Evolutionary conservation across 2,797 vertebrate species (phyloP).

Genomic region (Hippopotamyrus pictus): DNA sequence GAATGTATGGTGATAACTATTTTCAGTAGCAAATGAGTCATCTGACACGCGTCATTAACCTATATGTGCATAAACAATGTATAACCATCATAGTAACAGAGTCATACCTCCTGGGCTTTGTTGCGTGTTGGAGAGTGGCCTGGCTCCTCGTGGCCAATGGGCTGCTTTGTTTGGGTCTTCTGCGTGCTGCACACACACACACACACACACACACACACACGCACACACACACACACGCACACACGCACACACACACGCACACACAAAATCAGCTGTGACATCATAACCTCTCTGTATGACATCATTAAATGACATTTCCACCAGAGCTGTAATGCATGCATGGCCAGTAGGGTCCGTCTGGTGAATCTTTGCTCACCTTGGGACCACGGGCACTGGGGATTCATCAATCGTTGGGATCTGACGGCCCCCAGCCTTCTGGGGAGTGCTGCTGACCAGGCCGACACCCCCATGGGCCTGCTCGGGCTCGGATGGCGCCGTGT

Average conservation of each 20-base stretch:
- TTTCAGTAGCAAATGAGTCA: neutral
- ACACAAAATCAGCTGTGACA: neutral
- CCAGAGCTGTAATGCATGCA: neutral
- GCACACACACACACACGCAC: neutral
- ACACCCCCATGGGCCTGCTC: slow-evolving; percentile 48
- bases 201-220: neutral
- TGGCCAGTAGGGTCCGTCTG: neutral
- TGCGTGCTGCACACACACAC: neutral
- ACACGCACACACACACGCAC: neutral
- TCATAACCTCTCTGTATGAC: neutral
- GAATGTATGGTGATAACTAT: neutral
- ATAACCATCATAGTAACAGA: neutral
- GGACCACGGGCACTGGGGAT: slow-evolving; percentile 68
- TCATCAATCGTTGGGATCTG: slow-evolving; percentile 67
- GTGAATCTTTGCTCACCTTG: slow-evolving; percentile 55
- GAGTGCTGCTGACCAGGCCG: slow-evolving; percentile 75
- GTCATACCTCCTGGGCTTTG: slow-evolving; percentile 60
- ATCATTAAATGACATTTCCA: neutral
- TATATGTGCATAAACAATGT: neutral
- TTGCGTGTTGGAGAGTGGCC: slow-evolving; percentile 48
- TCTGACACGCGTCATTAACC: neutral
- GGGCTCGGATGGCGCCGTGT: slow-evolving; percentile 47
- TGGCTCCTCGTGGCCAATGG: slow-evolving; percentile 52
- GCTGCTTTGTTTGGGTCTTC: slow-evolving; percentile 23
- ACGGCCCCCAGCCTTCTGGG: slow-evolving; percentile 57